These are phyloP conservation scores for Plodia interpunctella DNA, from an alignment of 1,140 invertebrate genomes.

Conservation along the genomic window DNA sequence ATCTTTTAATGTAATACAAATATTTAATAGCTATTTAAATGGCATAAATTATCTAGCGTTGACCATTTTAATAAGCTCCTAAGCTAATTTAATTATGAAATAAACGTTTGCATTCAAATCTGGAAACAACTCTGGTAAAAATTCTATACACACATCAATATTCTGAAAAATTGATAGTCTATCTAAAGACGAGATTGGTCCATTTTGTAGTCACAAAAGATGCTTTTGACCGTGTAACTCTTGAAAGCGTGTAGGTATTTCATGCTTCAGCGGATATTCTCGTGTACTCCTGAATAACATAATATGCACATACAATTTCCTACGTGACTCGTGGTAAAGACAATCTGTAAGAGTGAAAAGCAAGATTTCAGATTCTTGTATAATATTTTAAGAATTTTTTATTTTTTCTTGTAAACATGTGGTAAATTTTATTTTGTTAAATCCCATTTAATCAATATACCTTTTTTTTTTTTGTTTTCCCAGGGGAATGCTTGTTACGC, in stretches of 20 bases:
- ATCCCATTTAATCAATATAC: no score
- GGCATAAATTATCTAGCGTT: no score
- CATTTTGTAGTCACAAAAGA: conserved; percentile 7
- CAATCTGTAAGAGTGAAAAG: neutral
- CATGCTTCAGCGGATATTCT: neutral
- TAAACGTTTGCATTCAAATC: neutral
- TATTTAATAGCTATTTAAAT: no score
- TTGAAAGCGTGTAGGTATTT: conserved; percentile 6
- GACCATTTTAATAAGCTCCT: no score
- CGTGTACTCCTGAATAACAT: conserved; percentile 4
- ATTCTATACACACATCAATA: neutral
- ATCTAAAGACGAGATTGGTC: conserved; percentile 1
- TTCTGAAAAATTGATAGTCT: conserved; percentile 4
- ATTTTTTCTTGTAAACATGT: no score
- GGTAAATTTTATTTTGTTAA: no score
- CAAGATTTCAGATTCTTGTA: neutral
- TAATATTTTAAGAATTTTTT: neutral
- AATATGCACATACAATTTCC: conserved; percentile 2
- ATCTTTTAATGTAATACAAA: no score
- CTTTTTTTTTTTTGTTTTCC: no score
- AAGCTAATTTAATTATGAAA: no score
- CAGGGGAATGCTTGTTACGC: no score
- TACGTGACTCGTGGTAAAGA: neutral
- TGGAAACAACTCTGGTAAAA: neutral
- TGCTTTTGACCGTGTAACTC: conserved; percentile 1